Evolutionary conservation across 2,888 invertebrate species (phyloP).

Genomic region (Cephus pygmeus): DNA sequence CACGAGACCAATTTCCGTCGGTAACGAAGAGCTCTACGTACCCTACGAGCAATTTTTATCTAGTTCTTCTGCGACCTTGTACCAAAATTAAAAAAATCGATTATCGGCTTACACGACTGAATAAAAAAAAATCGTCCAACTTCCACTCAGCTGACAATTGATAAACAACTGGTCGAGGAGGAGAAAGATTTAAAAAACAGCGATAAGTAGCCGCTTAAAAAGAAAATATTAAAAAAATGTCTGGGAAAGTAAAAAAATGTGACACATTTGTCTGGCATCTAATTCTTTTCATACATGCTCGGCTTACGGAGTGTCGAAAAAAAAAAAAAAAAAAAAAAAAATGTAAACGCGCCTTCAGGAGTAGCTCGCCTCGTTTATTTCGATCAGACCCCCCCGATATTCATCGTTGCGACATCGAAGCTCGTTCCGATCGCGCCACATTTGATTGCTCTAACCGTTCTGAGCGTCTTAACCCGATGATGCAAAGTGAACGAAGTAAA

Average conservation of each 20-base stretch:
- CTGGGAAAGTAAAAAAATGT: neutral
- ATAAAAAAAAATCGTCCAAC: neutral
- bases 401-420: conserved; percentile 21
- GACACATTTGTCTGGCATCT: neutral
- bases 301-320: no score
- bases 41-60: neutral
- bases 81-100: neutral
- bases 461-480: neutral
- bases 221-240: neutral
- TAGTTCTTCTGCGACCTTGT: neutral
- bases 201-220: neutral
- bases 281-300: neutral
- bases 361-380: conserved; percentile 29
- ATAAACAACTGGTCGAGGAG: neutral
- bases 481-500: neutral
- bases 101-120: neutral
- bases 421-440: neutral
- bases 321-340: no score
- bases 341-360: neutral
- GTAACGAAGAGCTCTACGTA: neutral
- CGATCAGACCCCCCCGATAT: conserved; percentile 29
- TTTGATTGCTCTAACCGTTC: neutral
- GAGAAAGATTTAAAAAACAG: neutral
- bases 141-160: neutral
- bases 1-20: conserved; percentile 9